Evolutionary conservation across 2,113 vertebrate genomes (phyloP), one percentile per base, ranked within the genome.

Genomic region (Colossoma macropomum): DNA sequence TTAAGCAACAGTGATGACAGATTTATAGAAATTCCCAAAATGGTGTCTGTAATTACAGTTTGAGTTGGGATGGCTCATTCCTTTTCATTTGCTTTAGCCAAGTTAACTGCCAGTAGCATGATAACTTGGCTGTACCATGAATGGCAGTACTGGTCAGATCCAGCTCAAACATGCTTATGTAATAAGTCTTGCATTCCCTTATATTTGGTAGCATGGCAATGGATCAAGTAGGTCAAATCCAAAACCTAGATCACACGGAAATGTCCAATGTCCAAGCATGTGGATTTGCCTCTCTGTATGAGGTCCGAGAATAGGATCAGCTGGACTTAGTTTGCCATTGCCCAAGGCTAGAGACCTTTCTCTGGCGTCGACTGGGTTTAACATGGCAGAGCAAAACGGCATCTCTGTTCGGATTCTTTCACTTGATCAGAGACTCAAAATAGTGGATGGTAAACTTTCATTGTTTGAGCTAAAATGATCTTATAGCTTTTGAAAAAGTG

Each of bases 341-440:
- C 90, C 84, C 70, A 60, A 77, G 86, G 89, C 87, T 1, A 81
- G 23, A 79, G 73, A 80, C 71, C 86, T 87, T 87, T 76, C 75
- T 85, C 45, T 19, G 71, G 62, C 71, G 85, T 76, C 25, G 54
- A 88, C 79, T n/a, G 4, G 21, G 86, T 78, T 82, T 59, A 7
- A 59, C 54, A 59, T 21, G 23, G 16, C 54, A 21, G 1, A 6
- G 21, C 4, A 69, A 86, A 71, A 41, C 34, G 7, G 7, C 41
- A 9, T 45, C 41, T 45, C 41, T 7, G 3, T 38, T 38, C 3
- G 34, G 34, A 38, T 45, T 9, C 41, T 1, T 45, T 45, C 41
- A 45, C 10, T 45, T 45, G 41, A 6, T 6, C 41, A 45, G 10
- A 19, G 50, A 52, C 16, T 52, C 50, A 52, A 2, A 9, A 45